Conservation (phyloP, 2,888 invertebrate species). For the Lordiphosa fenestrarum region DNA sequence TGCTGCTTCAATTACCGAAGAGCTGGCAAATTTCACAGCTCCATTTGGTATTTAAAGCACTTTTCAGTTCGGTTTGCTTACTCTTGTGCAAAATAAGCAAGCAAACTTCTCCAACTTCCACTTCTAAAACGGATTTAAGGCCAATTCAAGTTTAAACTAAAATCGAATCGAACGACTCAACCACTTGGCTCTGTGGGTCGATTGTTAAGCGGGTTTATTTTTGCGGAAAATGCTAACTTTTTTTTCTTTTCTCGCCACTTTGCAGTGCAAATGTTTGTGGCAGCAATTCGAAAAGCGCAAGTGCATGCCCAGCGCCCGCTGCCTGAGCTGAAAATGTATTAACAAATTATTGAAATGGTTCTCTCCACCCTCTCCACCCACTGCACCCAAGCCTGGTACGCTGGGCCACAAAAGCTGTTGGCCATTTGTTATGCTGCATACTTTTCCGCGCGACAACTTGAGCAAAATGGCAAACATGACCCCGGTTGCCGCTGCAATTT, state of each 20-base stretch:
- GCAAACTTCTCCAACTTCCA: too few relatives aligned
- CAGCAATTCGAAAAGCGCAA: conserved; percentile 2
- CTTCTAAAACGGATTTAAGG: too few relatives aligned
- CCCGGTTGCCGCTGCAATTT: conserved; percentile 50
- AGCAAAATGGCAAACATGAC: conserved; percentile 70
- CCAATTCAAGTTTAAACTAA: too few relatives aligned
- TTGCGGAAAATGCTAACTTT: conserved; percentile 10
- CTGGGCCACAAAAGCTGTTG: conserved; percentile 47
- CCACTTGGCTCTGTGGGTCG: conserved; percentile 8
- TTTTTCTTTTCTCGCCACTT: conserved; percentile 40
- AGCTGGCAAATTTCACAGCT: not conserved
- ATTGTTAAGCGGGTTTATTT: conserved; percentile 30
- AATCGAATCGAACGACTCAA: too few relatives aligned
- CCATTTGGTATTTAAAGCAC: too few relatives aligned
- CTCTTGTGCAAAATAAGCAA: too few relatives aligned
- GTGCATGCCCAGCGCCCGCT: not conserved
- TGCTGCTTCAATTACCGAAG: conserved; percentile 1
- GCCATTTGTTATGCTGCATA: conserved; percentile 66
- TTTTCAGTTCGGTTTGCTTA: too few relatives aligned
- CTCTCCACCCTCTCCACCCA: too few relatives aligned
- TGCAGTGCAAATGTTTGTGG: conserved; percentile 54
- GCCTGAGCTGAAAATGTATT: conserved; percentile 40
- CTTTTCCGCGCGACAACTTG: conserved; percentile 63
- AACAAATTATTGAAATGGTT: conserved; percentile 58
- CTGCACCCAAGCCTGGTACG: conserved; percentile 15